Base-by-base conservation (phyloP, 2,113 vertebrate species). In the Leptodactylus fuscus region DNA sequence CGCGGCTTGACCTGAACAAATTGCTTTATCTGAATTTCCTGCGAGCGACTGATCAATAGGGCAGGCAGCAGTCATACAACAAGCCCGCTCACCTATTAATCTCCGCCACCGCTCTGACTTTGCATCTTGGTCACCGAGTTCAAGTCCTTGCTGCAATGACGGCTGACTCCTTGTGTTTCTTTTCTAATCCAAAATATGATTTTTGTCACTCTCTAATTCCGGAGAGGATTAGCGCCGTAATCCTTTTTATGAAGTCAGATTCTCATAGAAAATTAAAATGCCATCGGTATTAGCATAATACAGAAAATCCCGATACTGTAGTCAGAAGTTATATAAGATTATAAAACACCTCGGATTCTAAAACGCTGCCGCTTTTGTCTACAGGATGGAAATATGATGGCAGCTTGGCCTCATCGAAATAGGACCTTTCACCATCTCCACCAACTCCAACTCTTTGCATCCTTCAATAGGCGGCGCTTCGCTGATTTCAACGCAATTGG, bases 181-280 rank as follows among this genome's bases (percentile, higher is more conserved):
- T 16, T 44, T 36, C 20, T 60, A 58, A 60, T 84, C 29, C 65
- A 36, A 78, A 78, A 67, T 67, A 77, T 34, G 55, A 77, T 74
- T 70, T 85, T 79, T 76, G 55, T 69, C 83, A 24, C 70, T 51
- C 65, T 53, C 24, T 46, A 49, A 53, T 69, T 85, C 51, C 48
- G 24, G 46, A 13, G 34, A 12, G 75, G 75, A 78, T 85, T 85
- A 85, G 12, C 10, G 29, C 60, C 24, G 44, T 85, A 79, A 85
- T 85, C 74, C 83, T 70, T 85, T 83, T 70, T 79, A 85, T 85
- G 83, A 79, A 85, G 83, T 78, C 83, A 78, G 75, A 79, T 36
- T 78, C 78, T 51, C 58, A 75, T 27, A 69, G 67, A 77, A 85
- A 85, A 85, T 85, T 69, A 85, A 69, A 78, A 85, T 78, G 51